phyloP scores from a whole-genome alignment of 2,113 vertebrate species.

The Uria lomvia region DNA sequence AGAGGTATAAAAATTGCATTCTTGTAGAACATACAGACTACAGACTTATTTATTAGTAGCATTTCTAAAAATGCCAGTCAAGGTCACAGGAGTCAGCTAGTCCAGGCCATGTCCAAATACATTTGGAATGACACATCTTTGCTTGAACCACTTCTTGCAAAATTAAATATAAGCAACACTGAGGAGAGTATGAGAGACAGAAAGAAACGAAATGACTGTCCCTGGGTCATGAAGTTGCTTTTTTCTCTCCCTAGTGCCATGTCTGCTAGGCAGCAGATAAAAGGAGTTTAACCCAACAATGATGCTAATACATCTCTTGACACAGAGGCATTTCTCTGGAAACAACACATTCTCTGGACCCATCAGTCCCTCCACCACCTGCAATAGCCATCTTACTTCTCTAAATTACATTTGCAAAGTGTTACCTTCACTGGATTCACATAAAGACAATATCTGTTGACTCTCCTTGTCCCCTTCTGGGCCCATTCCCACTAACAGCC shows the following conservation, averaged over 20 bases:
- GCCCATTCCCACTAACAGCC: neutral
- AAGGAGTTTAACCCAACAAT: neutral
- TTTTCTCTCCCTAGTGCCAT: neutral
- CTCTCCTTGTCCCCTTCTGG: neutral
- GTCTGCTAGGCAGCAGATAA: neutral
- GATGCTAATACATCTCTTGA: neutral
- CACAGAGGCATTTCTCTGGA: neutral
- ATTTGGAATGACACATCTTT: neutral
- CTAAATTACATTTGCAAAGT: neutral
- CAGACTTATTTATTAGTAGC: neutral
- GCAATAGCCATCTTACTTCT: neutral
- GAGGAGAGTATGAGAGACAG: neutral
- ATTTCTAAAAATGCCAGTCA: neutral
- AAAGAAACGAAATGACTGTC: neutral
- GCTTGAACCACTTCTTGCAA: neutral
- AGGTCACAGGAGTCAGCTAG: neutral
- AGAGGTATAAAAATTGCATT: neutral
- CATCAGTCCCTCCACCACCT: neutral
- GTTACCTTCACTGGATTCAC: neutral
- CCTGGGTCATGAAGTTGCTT: neutral
- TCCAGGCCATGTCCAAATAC: neutral
- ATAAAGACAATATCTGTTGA: neutral
- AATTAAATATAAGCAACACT: neutral
- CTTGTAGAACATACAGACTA: neutral
- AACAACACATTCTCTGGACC: neutral